These are phyloP conservation scores for Goniozus legneri DNA, from an alignment of 1,140 invertebrate species.

Conservation along the genomic window DNA sequence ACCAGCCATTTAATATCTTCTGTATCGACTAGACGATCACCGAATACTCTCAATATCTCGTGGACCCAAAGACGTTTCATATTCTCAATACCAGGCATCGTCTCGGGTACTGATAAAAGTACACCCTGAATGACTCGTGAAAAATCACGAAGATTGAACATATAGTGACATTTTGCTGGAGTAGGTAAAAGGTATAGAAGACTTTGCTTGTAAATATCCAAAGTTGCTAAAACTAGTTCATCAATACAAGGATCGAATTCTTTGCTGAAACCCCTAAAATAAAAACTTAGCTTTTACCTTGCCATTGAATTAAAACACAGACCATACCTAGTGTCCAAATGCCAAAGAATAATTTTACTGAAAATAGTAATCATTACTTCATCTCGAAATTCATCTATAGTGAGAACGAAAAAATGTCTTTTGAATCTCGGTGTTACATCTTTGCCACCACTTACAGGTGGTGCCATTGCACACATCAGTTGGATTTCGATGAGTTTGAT, in stretches of 20 bases:
- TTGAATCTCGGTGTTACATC: conserved; percentile 83
- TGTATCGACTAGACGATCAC: conserved; percentile 86
- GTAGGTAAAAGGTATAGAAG: conserved; percentile 82
- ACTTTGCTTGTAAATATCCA: conserved; percentile 84
- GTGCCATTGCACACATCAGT: conserved; percentile 84
- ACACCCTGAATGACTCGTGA: conserved; percentile 91
- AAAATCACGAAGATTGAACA: conserved; percentile 94
- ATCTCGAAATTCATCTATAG: conserved; percentile 89
- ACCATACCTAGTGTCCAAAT: conserved; percentile 71
- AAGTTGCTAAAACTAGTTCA: conserved; percentile 81
- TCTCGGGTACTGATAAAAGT: conserved; percentile 86
- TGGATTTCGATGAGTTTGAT: conserved; percentile 87
- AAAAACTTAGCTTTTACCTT: no score
- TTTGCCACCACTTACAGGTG: conserved; percentile 76
- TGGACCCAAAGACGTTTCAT: conserved; percentile 95
- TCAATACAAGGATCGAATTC: conserved; percentile 92
- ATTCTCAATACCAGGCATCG: conserved; percentile 78
- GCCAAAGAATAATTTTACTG: conserved; percentile 89
- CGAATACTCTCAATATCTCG: conserved; percentile 90
- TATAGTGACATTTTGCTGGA: conserved; percentile 87
- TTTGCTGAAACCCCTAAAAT: conserved; percentile 83
- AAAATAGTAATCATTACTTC: conserved; percentile 83
- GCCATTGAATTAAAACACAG: neutral
- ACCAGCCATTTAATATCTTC: conserved; percentile 82
- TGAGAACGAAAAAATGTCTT: conserved; percentile 84